Evolutionary conservation across 2,113 vertebrate species (phyloP).

Genomic region (Hippopotamus amphibius): DNA sequence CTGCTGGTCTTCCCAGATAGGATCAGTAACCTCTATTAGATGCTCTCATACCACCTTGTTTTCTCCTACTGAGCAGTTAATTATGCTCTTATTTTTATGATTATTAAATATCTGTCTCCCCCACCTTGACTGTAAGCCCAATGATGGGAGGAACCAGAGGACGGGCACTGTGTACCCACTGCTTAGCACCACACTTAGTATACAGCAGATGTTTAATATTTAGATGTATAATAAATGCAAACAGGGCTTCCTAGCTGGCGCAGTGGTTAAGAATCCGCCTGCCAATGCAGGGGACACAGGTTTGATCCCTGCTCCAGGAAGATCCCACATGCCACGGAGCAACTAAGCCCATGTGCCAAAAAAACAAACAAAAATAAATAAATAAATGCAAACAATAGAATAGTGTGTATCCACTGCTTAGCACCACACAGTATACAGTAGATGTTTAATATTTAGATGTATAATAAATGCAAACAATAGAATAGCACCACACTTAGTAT

Average conservation of each 20-base stretch:
- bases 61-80: neutral
- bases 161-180: neutral
- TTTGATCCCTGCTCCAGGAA: too few species aligned
- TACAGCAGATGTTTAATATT: neutral
- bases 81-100: neutral
- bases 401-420: neutral
- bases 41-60: neutral
- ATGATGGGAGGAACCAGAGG: neutral
- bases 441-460: neutral
- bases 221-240: conserved; percentile 25
- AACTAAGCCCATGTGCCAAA: too few species aligned
- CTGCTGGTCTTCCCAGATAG: neutral
- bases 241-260: neutral
- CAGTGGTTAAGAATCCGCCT: too few species aligned
- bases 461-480: neutral
- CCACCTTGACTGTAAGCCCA: neutral
- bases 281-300: too few species aligned
- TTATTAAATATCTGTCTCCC: neutral
- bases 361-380: too few species aligned
- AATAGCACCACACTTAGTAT: neutral
- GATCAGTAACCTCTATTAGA: neutral
- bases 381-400: too few species aligned
- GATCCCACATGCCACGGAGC: too few species aligned
- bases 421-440: neutral
- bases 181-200: neutral